These are phyloP conservation scores for Delphinus delphis DNA, from an alignment of 2,113 vertebrate genomes.

Conservation along the genomic window DNA sequence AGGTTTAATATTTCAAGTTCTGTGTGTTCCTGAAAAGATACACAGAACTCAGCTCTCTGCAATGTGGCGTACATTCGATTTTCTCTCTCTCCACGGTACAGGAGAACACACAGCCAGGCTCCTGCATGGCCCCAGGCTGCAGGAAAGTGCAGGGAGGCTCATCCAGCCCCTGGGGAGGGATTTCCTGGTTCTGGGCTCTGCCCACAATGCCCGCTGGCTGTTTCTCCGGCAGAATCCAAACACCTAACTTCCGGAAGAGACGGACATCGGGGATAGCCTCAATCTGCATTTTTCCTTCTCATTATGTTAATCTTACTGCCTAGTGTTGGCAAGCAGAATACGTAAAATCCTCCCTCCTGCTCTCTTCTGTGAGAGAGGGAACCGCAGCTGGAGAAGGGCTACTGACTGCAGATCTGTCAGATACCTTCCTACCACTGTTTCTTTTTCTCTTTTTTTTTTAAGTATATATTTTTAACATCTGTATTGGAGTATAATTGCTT, in stretches of 20 bases:
- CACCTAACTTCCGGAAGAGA: not conserved
- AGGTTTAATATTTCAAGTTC: not conserved
- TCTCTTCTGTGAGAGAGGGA: not conserved
- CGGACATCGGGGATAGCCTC: rapidly evolving
- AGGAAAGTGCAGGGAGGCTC: not conserved
- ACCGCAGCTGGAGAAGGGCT: not conserved
- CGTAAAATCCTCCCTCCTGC: not conserved
- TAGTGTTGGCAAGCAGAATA: not conserved
- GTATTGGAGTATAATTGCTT: too few relatives aligned
- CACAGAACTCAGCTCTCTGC: not conserved
- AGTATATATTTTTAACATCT: too few relatives aligned
- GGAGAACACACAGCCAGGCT: not conserved
- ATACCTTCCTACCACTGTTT: not conserved
- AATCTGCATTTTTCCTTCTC: not conserved
- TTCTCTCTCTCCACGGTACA: not conserved
- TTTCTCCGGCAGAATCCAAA: not conserved
- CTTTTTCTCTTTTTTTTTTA: too few relatives aligned
- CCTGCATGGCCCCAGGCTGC: not conserved
- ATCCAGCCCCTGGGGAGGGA: not conserved
- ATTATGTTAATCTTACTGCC: not conserved
- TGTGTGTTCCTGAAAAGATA: not conserved
- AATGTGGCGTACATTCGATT: not conserved
- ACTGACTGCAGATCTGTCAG: not conserved
- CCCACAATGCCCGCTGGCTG: not conserved
- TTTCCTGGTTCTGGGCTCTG: not conserved